Evolutionary conservation across 2,113 vertebrate genomes (phyloP).

Genomic region (Bubo bubo): DNA sequence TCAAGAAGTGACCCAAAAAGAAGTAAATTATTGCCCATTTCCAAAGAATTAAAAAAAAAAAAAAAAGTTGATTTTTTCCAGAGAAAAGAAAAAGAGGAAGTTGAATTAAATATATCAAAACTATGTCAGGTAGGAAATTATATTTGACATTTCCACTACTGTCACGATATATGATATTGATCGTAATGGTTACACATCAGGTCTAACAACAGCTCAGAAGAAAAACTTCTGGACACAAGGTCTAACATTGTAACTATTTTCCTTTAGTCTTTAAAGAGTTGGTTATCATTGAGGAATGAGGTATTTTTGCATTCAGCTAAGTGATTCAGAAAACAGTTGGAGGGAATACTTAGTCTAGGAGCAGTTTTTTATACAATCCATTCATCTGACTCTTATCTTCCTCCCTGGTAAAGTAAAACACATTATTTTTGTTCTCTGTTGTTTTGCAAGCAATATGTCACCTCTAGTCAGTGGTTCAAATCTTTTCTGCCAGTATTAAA

Average conservation of each 20-base stretch:
- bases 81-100: neutral
- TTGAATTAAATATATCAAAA: neutral
- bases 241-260: neutral
- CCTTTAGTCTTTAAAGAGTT: slow-evolving; percentile 16
- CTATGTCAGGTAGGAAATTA: neutral
- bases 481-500: neutral
- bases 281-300: neutral
- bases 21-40: neutral
- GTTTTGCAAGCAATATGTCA: slow-evolving; percentile 22
- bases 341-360: neutral
- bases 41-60: neutral
- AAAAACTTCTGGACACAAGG: neutral
- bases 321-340: neutral
- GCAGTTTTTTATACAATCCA: neutral
- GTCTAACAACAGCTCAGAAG: neutral
- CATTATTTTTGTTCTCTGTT: neutral
- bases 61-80: neutral
- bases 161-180: slow-evolving; percentile 31
- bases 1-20: neutral
- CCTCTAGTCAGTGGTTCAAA: neutral
- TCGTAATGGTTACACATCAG: neutral
- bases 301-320: slow-evolving; percentile 5
- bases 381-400: neutral
- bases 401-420: slow-evolving; percentile 1
- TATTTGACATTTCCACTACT: neutral